Evolutionary conservation across 1,140 invertebrate genomes (phyloP), one percentile per base, ranked within the genome.

Genomic region (Tigriopus japonicus): DNA sequence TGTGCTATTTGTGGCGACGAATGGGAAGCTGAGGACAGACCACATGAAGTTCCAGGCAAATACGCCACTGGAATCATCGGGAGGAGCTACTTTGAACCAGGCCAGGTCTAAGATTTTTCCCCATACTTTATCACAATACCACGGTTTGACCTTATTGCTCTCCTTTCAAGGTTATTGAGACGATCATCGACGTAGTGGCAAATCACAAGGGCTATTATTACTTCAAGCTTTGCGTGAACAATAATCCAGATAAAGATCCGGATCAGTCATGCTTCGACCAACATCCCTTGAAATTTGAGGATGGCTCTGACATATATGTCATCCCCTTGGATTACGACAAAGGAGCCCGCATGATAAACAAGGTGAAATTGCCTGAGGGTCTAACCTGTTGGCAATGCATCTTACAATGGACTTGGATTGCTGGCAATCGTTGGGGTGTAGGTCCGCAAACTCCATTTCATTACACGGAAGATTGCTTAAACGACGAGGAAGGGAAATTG

Each of bases 61-160:
- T 59, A 51, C 43, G 58, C 58, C 24, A 59, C 58, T 42, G 58
- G 58, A 19, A 59, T 42, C 42, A 59, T 59, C n/a, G 58, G 28
- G 12, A 1, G 58, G 17, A 59, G 58, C 42, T 59, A 59, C 19
- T 54, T 54, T 24, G 24, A n/a, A 6, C 52, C 52, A 54, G 52
- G 52, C 5, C 52, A 54, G 23, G 15, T 54, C 2, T 49, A 6
- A 2, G n/a, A 49, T 10, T 21, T 17, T 49, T 17, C 12, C 10
- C 3, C 19, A 17, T 49, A 10, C 3, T 2, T 6, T 12, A 49
- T 17, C 3, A 49, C 2, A 49, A 49, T 5, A 12, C 2, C 2
- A 6, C 9, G n/a, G n/a, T 5, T 12, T 49, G 21, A 15, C 10
- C 2, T 17, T 49, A 5, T 49, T 6, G 2, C 45, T 15, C 6